Conservation (phyloP, 1,140 invertebrate genomes). For the Mercenaria mercenaria region DNA sequence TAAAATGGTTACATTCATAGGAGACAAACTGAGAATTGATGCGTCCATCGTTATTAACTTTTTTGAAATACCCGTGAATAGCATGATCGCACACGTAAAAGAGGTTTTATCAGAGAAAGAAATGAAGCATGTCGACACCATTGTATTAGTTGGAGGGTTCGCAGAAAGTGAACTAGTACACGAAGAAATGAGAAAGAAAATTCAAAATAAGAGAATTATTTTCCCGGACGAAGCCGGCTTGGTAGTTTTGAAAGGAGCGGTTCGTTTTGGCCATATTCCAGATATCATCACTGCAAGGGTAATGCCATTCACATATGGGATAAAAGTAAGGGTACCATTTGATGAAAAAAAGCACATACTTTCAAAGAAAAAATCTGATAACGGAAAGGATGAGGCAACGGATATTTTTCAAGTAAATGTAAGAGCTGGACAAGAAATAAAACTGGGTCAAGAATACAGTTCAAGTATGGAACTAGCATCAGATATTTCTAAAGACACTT, state of each 20-base stretch:
- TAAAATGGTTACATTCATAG: neutral
- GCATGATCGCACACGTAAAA: neutral
- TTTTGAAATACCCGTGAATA: neutral
- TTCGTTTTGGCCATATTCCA: neutral
- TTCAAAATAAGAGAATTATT: neutral
- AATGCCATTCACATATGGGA: neutral
- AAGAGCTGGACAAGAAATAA: neutral
- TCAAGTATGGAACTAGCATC: too few relatives aligned
- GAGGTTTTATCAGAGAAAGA: neutral
- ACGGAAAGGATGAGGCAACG: neutral
- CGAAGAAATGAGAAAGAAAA: neutral
- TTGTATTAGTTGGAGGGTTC: slow-evolving; percentile 58
- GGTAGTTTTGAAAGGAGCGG: slow-evolving; percentile 12
- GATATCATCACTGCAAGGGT: neutral
- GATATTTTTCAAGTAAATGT: neutral
- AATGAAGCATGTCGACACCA: neutral
- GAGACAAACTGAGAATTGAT: slow-evolving; percentile 22
- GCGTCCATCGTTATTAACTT: neutral
- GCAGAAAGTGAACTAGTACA: neutral
- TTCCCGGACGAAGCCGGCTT: neutral
- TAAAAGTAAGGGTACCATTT: neutral
- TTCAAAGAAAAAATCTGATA: neutral
- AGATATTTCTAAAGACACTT: neutral
- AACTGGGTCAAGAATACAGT: neutral
- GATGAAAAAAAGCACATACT: neutral